phyloP scores from a whole-genome alignment of 2,888 invertebrate genomes.

The Synanthedon myopaeformis region DNA sequence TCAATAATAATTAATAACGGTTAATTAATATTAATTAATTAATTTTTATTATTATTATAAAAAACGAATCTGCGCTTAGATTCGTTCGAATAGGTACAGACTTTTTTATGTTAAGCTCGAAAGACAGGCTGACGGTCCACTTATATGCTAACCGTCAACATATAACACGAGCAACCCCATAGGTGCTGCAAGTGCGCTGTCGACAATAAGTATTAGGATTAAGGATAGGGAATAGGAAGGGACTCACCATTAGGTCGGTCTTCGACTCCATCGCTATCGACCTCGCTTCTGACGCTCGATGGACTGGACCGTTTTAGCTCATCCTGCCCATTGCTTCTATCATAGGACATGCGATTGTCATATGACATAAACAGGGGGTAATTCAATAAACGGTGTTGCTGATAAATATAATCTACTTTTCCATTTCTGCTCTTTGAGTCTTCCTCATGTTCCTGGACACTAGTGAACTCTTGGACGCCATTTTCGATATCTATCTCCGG shows the following conservation, averaged over 20 bases:
- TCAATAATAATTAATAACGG: no score
- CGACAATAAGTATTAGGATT: no score
- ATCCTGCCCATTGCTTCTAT: constrained; percentile 28
- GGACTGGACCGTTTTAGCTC: constrained; percentile 57
- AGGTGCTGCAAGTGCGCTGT: no score
- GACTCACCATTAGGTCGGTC: constrained; percentile 55
- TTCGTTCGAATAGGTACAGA: no score
- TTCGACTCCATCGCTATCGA: constrained; percentile 59
- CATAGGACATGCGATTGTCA: constrained; percentile 44
- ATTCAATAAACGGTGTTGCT: constrained; percentile 54
- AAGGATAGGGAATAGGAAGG: no score
- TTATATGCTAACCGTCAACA: no score
- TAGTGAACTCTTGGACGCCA: constrained; percentile 46
- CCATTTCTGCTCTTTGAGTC: constrained; percentile 48
- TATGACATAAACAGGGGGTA: constrained; percentile 65
- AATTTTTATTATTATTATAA: no score
- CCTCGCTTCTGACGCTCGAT: constrained; percentile 55
- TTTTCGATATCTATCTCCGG: constrained; percentile 63
- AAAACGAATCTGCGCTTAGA: no score
- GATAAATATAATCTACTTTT: constrained; percentile 57
- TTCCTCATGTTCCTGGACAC: constrained; percentile 37
- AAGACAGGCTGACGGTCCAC: no score
- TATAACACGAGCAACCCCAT: no score
- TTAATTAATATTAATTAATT: no score
- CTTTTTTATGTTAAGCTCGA: no score